Evolutionary conservation across 2,797 vertebrate species (phyloP).

Genomic region (Cyclopterus lumpus): DNA sequence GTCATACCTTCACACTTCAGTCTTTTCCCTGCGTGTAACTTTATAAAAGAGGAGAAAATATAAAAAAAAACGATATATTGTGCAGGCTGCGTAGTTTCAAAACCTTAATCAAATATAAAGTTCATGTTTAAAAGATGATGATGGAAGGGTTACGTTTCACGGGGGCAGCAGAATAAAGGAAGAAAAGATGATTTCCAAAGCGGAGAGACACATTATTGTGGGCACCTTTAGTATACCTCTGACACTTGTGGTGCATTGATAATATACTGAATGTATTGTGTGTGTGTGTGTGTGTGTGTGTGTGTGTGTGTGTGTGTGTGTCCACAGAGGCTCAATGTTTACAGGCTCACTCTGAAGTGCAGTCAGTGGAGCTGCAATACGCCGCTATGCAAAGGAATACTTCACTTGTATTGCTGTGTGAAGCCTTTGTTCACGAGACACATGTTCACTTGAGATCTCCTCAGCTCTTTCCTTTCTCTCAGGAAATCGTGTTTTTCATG

Average conservation of each 20-base stretch:
- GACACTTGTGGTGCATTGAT: constrained; percentile 48
- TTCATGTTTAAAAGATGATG: constrained; percentile 76
- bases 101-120: constrained; percentile 60
- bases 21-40: constrained; percentile 32
- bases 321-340: constrained; percentile 19
- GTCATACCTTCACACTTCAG: constrained; percentile 18
- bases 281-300: not conserved
- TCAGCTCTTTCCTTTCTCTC: not conserved
- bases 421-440: constrained; percentile 12
- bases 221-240: constrained; percentile 25
- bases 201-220: constrained; percentile 27
- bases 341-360: constrained; percentile 3
- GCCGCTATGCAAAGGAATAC: constrained; percentile 20
- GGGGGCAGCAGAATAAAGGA: constrained; percentile 41
- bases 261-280: constrained; percentile 46
- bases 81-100: constrained; percentile 14
- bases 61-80: constrained; percentile 49
- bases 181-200: constrained; percentile 45
- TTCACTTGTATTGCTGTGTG: constrained; percentile 17
- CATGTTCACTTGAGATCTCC: constrained; percentile 9
- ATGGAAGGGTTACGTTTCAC: constrained; percentile 58
- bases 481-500: not conserved
- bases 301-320: constrained; percentile 6
- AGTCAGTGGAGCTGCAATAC: constrained; percentile 20
- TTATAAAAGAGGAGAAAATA: constrained; percentile 43